A percentile compares a stretch with the other conserved stretches of the same genome.
phyloP scores from a whole-genome alignment of 1,140 invertebrate genomes.

The Sminthurinus signatus region DNA sequence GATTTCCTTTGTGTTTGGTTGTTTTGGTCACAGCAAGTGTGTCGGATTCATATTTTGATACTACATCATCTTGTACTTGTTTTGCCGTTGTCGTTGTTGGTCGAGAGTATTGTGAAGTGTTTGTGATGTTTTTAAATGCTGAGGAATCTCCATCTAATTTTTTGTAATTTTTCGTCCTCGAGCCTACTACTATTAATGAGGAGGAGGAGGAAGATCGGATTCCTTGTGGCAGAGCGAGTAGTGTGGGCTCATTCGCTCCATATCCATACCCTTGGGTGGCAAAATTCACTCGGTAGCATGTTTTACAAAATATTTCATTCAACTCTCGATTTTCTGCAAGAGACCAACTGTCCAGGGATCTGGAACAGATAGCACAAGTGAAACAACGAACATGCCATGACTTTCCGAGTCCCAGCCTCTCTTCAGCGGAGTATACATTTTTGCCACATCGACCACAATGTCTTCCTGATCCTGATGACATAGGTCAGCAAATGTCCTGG shows the following conservation, averaged over 20 bases:
- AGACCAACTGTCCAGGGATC: constrained; percentile 5
- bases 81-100: too few relatives aligned
- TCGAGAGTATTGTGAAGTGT: too few relatives aligned
- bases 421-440: constrained; percentile 18
- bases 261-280: constrained; percentile 22
- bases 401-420: constrained; percentile 3
- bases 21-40: too few relatives aligned
- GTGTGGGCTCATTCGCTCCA: constrained; percentile 8
- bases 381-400: constrained; percentile 17
- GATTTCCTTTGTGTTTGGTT: too few relatives aligned
- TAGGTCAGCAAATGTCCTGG: too few relatives aligned
- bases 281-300: constrained; percentile 12
- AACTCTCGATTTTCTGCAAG: constrained; percentile 17
- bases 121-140: too few relatives aligned
- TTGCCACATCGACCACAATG: constrained; percentile 16
- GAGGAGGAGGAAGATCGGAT: not conserved
- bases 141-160: too few relatives aligned
- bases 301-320: constrained; percentile 23
- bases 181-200: too few relatives aligned
- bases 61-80: too few relatives aligned
- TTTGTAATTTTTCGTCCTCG: too few relatives aligned
- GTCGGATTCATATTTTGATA: too few relatives aligned
- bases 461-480: too few relatives aligned
- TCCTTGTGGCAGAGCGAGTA: not conserved
- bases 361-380: constrained; percentile 20